Conservation (phyloP, 2,888 invertebrate species). For the Micoletzkya japonica region DNA sequence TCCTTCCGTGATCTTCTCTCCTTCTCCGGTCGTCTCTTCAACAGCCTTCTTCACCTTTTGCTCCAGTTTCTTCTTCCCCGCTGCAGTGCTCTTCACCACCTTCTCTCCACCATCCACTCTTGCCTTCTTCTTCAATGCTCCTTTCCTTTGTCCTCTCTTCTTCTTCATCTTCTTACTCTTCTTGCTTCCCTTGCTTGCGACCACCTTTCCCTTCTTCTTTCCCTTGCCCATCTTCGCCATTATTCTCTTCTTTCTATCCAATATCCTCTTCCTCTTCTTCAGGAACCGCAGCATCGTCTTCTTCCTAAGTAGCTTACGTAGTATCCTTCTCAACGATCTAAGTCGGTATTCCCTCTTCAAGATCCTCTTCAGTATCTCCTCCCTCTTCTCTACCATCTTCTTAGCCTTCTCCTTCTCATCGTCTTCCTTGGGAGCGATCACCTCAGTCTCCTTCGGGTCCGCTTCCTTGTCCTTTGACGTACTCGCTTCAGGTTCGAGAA, state of each 20-base stretch:
- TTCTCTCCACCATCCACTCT: neutral
- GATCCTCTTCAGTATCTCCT: neutral
- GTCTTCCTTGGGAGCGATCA: neutral
- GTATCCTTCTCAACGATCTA: no score
- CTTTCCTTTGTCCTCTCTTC: neutral
- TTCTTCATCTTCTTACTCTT: neutral
- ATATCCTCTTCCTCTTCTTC: neutral
- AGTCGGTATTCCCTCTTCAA: no score
- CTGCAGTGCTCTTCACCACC: neutral
- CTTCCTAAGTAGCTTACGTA: no score
- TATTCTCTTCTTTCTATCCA: neutral
- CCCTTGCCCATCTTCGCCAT: neutral
- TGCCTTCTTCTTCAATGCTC: neutral
- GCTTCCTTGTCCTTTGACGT: neutral
- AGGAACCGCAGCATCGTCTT: neutral
- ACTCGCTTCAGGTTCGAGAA: neutral
- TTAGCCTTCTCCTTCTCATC: neutral
- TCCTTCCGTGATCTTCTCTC: neutral
- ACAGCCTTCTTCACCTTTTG: neutral
- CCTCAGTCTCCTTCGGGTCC: neutral
- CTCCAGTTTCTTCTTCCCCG: neutral
- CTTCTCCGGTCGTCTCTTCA: neutral
- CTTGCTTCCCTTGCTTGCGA: neutral
- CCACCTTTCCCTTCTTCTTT: neutral
- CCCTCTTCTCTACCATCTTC: neutral